These are phyloP conservation scores for Dendronephthya gigantea DNA, from an alignment of 64 coral and sea anemone genomes.

Conservation along the genomic window DNA sequence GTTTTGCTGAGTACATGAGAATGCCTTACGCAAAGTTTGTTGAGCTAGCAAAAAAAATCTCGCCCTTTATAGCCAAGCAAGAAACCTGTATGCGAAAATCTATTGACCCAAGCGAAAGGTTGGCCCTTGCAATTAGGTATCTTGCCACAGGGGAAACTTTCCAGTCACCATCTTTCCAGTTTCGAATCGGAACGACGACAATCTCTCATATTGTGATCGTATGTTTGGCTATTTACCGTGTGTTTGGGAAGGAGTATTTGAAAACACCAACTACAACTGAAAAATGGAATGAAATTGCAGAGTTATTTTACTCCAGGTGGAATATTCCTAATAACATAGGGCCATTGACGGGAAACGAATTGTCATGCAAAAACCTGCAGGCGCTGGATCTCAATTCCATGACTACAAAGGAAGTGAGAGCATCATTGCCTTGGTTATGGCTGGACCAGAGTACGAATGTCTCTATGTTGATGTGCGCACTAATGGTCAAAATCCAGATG, in stretches of 20 bases:
- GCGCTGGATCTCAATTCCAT: background rate
- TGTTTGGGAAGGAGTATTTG: background rate
- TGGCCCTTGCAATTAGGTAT: conserved; percentile 42
- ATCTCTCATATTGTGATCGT: conserved; percentile 23
- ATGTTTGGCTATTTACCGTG: background rate
- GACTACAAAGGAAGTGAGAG: background rate
- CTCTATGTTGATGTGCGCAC: background rate
- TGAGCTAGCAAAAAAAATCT: conserved; percentile 2
- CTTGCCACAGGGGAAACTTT: conserved; percentile 45
- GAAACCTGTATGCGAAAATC: conserved; percentile 14
- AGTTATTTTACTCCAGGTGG: background rate
- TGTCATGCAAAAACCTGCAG: background rate
- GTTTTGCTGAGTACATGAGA: no score
- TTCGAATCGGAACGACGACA: conserved; percentile 20
- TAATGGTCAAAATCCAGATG: background rate
- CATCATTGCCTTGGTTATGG: background rate
- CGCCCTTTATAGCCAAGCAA: conserved; percentile 1
- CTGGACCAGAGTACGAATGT: conserved; percentile 31
- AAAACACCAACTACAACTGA: background rate
- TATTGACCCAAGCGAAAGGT: conserved; percentile 34
- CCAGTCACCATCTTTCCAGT: conserved; percentile 28
- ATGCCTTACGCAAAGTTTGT: background rate
- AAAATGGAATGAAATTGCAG: background rate
- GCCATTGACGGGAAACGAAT: conserved; percentile 6
- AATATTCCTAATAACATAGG: background rate